Evolutionary conservation across 2,113 vertebrate genomes (phyloP), one percentile per base, ranked within the genome.

Genomic region (Austrofundulus limnaeus): DNA sequence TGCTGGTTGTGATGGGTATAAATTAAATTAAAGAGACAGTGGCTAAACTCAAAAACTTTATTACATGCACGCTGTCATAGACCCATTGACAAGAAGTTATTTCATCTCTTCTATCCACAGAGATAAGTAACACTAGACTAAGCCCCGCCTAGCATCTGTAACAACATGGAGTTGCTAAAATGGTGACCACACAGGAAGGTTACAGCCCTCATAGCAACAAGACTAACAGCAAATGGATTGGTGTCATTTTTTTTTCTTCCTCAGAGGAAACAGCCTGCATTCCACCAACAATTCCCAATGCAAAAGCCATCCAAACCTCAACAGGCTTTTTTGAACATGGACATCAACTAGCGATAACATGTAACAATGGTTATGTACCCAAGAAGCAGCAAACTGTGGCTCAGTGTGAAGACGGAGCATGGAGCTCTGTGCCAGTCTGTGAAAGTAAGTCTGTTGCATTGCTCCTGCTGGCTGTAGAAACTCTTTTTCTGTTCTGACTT

Each of bases 401-500:
- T 0, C 1, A 0, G 7, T 89, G 85, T 57, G 3, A 0, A 0
- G 45, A 72, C 16, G 85, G 75, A 61, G 2, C 2, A 0, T 89
- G 80, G 85, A 0, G 2, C 7, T 8, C 38, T n/a, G 2, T 67
- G 28, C 78, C 58, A 0, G 20, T 61, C 61, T 89, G 87, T 64
- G 34, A 78, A 39, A 76, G 87, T 89, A 63, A 74, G 87, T 76
- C 25, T 47, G 39, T 21, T 0, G 5, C 55, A 17, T 54, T 16
- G 4, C 13, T 17, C 9, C 41, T 6, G 1, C 37, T 9, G 23
- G 21, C 5, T 9, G 2, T 11, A 39, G 2, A 51, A 20, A 12
- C 16, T 20, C 17, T n/a, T 50, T 11, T 38, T 4, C 38, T 49
- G 2, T 23, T 48, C 11, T 0, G 4, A 1, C 9, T 58, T 2